phyloP scores from a whole-genome alignment of 2,888 invertebrate genomes.

The Dione vanillae region DNA sequence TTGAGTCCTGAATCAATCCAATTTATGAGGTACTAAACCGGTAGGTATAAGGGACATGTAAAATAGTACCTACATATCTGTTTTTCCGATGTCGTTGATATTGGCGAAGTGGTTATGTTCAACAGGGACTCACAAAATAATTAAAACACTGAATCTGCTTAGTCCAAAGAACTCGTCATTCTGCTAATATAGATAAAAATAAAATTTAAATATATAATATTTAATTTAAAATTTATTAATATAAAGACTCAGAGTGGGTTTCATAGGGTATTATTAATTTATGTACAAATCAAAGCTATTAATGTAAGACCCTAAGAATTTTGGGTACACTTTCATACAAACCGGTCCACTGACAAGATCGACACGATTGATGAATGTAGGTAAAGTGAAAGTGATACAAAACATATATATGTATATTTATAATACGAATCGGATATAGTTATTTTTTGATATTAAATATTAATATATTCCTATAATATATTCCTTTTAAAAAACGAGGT shows the following conservation, averaged over 20 bases:
- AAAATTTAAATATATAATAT: too few species aligned
- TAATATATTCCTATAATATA: background rate
- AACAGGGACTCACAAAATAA: background rate
- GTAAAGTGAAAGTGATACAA: constrained; percentile 43
- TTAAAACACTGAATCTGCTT: too few species aligned
- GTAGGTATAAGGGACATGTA: too few species aligned
- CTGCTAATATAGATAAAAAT: too few species aligned
- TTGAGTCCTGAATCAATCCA: too few species aligned
- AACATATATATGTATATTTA: constrained; percentile 20
- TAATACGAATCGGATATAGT: constrained; percentile 3
- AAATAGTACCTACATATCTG: too few species aligned
- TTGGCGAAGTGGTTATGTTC: too few species aligned
- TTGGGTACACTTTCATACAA: constrained; percentile 37
- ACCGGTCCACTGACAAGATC: constrained; percentile 37
- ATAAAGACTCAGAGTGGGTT: too few species aligned
- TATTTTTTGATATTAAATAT: constrained; percentile 23
- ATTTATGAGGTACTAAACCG: too few species aligned
- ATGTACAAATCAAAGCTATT: background rate
- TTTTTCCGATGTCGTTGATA: too few species aligned
- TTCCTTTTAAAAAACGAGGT: background rate
- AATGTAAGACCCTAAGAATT: constrained; percentile 19
- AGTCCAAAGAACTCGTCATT: too few species aligned
- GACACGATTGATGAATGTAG: constrained; percentile 39
- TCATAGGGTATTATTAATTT: background rate
- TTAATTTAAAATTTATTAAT: too few species aligned